Percentiles rank a stretch among this genome's conserved stretches.
phyloP scores from a whole-genome alignment of 37 sponge, comb jelly and placozoan genomes.

The Geodia barretti region DNA sequence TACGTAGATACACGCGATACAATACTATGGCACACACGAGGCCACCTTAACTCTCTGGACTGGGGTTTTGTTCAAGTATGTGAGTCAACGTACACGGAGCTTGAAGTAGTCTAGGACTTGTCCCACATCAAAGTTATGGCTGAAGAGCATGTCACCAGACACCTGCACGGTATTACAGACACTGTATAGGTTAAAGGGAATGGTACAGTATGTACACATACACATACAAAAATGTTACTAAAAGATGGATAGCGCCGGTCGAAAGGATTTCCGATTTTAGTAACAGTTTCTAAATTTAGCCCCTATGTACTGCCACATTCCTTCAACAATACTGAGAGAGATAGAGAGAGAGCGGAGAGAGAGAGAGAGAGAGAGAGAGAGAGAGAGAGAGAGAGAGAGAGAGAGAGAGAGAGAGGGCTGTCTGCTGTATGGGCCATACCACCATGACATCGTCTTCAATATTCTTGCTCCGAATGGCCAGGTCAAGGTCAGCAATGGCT shows the following conservation, averaged over 20 bases:
- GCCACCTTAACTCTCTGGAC: not conserved
- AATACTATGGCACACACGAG: not conserved
- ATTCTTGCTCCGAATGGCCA: conserved; percentile 57
- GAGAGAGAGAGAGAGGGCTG: not conserved
- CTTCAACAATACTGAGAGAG: too few species aligned
- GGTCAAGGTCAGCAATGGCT: conserved; percentile 74
- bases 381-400: not conserved
- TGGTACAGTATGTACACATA: too few species aligned
- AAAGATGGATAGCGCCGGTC: too few species aligned
- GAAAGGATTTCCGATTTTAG: too few species aligned
- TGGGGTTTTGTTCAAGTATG: too few species aligned
- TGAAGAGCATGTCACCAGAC: conserved; percentile 88
- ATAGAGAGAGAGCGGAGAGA: not conserved
- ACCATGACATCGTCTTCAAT: conserved; percentile 86
- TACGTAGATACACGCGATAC: not conserved
- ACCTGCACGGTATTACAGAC: conserved; percentile 40
- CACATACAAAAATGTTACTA: too few species aligned
- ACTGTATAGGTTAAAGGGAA: too few species aligned
- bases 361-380: not conserved
- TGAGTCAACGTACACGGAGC: conserved; percentile 52
- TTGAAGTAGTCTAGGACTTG: conserved; percentile 84
- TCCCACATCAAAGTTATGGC: conserved; percentile 76
- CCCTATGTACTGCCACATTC: too few species aligned
- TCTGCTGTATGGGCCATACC: conserved; percentile 36
- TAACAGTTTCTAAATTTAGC: too few species aligned